Evolutionary conservation across 2,888 invertebrate species (phyloP).

Genomic region (Hedya salicella): DNA sequence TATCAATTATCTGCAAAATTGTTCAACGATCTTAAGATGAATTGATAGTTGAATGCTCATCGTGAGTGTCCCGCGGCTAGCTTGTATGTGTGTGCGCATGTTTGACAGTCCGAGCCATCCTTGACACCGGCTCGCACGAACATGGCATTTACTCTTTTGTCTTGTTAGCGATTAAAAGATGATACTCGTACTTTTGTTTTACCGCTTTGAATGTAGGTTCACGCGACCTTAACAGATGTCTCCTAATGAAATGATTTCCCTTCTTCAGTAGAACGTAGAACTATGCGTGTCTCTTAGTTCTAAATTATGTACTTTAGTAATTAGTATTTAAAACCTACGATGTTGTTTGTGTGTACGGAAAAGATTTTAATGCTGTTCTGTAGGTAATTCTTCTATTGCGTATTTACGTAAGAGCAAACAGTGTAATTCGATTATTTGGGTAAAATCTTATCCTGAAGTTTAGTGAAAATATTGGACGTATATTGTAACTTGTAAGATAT

Average conservation of each 20-base stretch:
- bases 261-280: not conserved
- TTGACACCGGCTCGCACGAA: constrained; percentile 35
- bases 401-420: too few species aligned
- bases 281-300: not conserved
- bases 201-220: constrained; percentile 9
- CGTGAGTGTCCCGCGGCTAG: constrained; percentile 20
- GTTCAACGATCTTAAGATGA: constrained; percentile 13
- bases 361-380: too few species aligned
- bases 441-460: too few species aligned
- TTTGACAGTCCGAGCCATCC: constrained; percentile 28
- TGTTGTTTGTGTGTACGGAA: too few species aligned
- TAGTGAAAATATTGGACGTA: too few species aligned
- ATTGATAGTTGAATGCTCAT: constrained; percentile 18
- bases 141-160: constrained; percentile 36
- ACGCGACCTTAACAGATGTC: not conserved
- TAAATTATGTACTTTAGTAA: not conserved
- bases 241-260: not conserved
- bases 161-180: constrained; percentile 27
- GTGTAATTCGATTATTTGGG: too few species aligned
- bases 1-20: constrained; percentile 4
- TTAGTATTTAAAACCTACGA: not conserved
- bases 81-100: constrained; percentile 20
- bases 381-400: too few species aligned
- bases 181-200: constrained; percentile 32
- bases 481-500: too few species aligned